Evolutionary conservation across 1,140 invertebrate genomes (phyloP), one percentile per base, ranked within the genome.

Genomic region (Drosophila cardini): DNA sequence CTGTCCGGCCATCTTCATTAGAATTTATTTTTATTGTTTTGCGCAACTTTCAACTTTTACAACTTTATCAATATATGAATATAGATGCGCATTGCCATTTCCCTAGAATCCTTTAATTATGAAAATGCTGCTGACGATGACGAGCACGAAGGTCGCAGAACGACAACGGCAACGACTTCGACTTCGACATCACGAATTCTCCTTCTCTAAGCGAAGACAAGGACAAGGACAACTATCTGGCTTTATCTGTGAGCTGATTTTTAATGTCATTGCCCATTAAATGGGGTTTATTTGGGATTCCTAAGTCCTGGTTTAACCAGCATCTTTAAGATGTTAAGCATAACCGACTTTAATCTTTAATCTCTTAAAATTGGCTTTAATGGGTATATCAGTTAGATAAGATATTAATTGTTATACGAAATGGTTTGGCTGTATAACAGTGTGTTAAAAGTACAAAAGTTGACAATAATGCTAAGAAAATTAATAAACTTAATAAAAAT

Each of bases 51-150:
- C 79, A 77, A 87, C 83, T 87, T 89, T 80, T 89, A 83, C 83
- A 87, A 89, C 83, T 87, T 87, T 87, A 87, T 87, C 83, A 87
- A 87, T 87, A 87, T 87, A 87, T 87, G 83, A 89, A 87, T 87
- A 89, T 83, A 87, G 83, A 87, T 87, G 80, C 79, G 69, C 63
- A 42, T 65, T 55, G 70, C 71, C 53, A 65, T 52, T 74, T 62
- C 63, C 69, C 30, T 58, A 45, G 56, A 60, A 74, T 62, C 56
- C 83, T 79, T 87, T 87, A 86, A 86, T 86, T 87, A 86, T 69
- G 76, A 67, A 77, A 87, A 70, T 68, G 36, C 69, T 71, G 13
- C 45, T 53, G 43, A 60, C 13, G 40, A 52, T 52, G 57, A 32
- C 56, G 65, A 43, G 46, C 48, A 32, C 26, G 21, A 45, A 45